Base-by-base conservation (phyloP, 2,888 invertebrate species). In the Chydorus sphaericus region DNA sequence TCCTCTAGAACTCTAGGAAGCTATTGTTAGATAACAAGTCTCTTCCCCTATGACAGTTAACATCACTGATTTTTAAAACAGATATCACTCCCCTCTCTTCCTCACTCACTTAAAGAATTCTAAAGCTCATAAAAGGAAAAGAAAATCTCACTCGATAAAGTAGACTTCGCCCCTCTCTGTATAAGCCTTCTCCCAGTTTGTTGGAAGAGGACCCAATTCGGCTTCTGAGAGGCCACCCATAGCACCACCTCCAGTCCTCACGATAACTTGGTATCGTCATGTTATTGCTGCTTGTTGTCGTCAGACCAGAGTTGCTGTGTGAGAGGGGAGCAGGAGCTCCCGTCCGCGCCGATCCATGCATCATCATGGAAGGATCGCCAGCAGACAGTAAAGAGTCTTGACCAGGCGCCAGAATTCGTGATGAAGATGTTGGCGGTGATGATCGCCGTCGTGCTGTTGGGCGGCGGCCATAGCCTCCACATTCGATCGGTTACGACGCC, bases 121-220 rank as follows among this genome's bases (percentile, higher is more conserved):
- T 30, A 26, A 56, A 49, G 11, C n/a, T n/a, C n/a, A n/a, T n/a
- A 10, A 52, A 28, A 54, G 3, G 14, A 6, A 31, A 3, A 29
- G 10, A 37, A 1, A n/a, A 31, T 80, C 83, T 79, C 73, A 87
- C 92, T 97, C 94, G 64, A 97, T 97, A 68, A 93, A 97, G 73
- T 97, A 97, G 58, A 88, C 83, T 75, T 96, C 94, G 64, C 96
- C 96, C 59, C 89, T 87, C 62, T 94, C 93, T 11, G 96, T 94
- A 68, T 86, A 93, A 4, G 94, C 93, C 69, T 93, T 90, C 71
- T 97, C 96, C 97, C 97, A 97, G 75, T 94, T 93, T 4, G 83
- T 77, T 57, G 96, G 96, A 62, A 97, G 73, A 1, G 94, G 89
- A 18, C 94, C 94, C 56, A 94, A 73, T 61, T 86, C 85, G 49